Conservation (phyloP, 2,797 vertebrate species). For the Sebastes aleutianus region DNA sequence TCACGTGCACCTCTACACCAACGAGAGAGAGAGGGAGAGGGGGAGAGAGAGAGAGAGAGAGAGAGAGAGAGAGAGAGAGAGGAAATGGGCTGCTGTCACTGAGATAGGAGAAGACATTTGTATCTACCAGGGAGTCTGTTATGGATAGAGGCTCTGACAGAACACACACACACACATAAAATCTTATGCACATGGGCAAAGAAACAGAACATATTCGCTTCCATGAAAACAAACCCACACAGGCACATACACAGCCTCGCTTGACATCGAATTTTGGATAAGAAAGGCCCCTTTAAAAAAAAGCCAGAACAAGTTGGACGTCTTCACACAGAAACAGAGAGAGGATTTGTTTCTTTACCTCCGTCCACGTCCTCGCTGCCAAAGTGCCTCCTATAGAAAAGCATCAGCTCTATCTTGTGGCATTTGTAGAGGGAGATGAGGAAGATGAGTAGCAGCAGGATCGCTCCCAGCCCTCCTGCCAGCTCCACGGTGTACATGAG, state of each 20-base stretch:
- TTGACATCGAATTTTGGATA: neutral
- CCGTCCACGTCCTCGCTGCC: constrained; percentile 96
- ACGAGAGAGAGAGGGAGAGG: neutral
- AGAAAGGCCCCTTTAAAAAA: neutral
- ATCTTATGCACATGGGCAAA: neutral
- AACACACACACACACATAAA: neutral
- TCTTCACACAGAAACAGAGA: neutral
- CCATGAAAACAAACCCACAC: neutral
- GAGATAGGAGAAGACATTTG: constrained; percentile 42
- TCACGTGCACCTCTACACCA: constrained; percentile 10
- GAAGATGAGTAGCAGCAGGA: constrained; percentile 94
- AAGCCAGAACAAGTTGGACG: neutral
- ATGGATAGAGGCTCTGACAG: constrained; percentile 23
- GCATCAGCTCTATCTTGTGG: constrained; percentile 98
- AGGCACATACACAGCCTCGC: neutral
- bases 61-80: neutral
- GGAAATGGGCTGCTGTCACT: constrained; percentile 37
- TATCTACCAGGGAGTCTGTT: constrained; percentile 40
- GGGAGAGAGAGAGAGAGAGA: neutral
- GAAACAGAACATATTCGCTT: neutral
- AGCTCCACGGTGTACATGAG: constrained; percentile 98
- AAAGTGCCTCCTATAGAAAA: constrained; percentile 98
- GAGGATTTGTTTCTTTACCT: constrained; percentile 81
- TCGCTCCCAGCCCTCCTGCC: constrained; percentile 96
- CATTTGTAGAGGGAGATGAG: constrained; percentile 97